Evolutionary conservation across 2,888 invertebrate genomes (phyloP).

Genomic region (Diaphora mendica): DNA sequence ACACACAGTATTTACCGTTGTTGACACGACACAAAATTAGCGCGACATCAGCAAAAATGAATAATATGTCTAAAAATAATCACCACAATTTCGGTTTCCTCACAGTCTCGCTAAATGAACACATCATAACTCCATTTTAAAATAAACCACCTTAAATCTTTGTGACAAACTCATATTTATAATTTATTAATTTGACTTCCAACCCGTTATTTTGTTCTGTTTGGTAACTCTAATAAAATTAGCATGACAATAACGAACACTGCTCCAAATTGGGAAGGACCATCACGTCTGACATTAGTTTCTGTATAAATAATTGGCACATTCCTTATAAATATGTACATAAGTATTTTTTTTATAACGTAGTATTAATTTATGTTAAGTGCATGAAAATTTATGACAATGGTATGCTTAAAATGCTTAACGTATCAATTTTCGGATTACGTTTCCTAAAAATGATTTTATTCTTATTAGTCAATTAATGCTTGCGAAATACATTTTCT

Average conservation of each 20-base stretch:
- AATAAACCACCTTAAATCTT: constrained; percentile 17
- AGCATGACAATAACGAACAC: constrained; percentile 64
- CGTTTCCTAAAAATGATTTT: background rate
- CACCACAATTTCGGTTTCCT: constrained; percentile 23
- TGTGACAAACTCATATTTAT: constrained; percentile 30
- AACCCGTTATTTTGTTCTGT: constrained; percentile 28
- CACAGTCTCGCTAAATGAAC: constrained; percentile 14
- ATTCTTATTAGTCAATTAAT: background rate
- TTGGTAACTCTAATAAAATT: constrained; percentile 56
- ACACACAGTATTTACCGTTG: constrained; percentile 18
- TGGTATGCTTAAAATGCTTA: background rate
- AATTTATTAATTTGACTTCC: constrained; percentile 35
- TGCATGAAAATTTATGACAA: constrained; percentile 13
- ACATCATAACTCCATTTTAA: constrained; percentile 25
- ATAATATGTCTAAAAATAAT: constrained; percentile 27
- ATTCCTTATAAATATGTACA: constrained; percentile 39
- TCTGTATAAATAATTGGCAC: constrained; percentile 50
- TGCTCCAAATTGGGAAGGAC: constrained; percentile 57
- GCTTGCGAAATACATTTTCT: background rate
- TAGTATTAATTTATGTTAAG: constrained; percentile 10
- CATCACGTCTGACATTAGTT: constrained; percentile 52
- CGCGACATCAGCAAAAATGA: constrained; percentile 10
- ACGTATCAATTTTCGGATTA: background rate
- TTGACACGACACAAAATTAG: constrained; percentile 24
- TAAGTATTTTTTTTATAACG: constrained; percentile 7